These are phyloP conservation scores for Protomyctophum bolini DNA, from an alignment of 2,113 vertebrate species.

Conservation along the genomic window DNA sequence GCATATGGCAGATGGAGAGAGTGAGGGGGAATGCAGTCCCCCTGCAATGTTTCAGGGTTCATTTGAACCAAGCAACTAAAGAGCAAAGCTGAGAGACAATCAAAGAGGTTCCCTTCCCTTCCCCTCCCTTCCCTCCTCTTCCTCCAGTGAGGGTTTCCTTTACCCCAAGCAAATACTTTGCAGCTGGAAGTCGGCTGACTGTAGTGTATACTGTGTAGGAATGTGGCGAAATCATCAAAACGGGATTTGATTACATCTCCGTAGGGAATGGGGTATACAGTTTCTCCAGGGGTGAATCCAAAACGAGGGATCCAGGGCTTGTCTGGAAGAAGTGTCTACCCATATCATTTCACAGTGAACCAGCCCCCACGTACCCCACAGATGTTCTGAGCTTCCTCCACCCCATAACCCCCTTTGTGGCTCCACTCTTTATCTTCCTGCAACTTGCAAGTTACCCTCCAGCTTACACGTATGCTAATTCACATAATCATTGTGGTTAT, in stretches of 20 bases:
- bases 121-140: no score
- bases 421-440: conserved; percentile 13
- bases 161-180: no score
- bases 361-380: background rate
- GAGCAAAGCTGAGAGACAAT: no score
- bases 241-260: conserved; percentile 28
- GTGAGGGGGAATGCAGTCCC: background rate
- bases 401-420: background rate
- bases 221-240: background rate
- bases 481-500: conserved; percentile 28
- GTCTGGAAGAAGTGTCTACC: conserved; percentile 8
- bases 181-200: background rate
- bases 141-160: no score
- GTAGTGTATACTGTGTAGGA: background rate
- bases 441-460: conserved; percentile 20
- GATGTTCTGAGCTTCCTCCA: no score
- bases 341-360: conserved; percentile 24
- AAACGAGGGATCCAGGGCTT: conserved; percentile 8
- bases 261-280: conserved; percentile 8
- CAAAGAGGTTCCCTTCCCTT: no score
- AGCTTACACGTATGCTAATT: conserved; percentile 10
- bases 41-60: background rate
- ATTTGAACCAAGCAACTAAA: background rate
- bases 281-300: conserved; percentile 17
- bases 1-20: background rate